These are phyloP conservation scores for Arbacia lixula DNA, from an alignment of 53 echinoderm and acorn worm genomes.

Conservation along the genomic window DNA sequence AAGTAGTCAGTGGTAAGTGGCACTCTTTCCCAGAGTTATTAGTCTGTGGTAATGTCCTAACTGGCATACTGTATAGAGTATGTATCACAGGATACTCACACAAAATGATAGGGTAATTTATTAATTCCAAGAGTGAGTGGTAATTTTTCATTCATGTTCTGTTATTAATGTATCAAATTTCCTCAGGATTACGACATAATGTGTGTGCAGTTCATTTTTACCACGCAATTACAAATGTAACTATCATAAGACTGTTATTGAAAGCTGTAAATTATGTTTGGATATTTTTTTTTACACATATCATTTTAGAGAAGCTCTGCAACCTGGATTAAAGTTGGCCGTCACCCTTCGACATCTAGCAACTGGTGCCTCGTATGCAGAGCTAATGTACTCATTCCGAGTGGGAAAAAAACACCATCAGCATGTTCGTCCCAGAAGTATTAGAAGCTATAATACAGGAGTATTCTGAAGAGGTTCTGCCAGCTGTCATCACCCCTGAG, in stretches of 20 bases:
- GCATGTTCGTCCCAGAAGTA: not conserved
- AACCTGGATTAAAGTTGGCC: slow-evolving; percentile 29
- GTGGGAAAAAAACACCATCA: not conserved
- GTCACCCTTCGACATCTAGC: slow-evolving; percentile 21
- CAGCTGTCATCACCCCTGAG: slow-evolving; percentile 11
- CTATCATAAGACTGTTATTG: not conserved
- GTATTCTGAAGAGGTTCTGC: not conserved
- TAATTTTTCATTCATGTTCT: not conserved
- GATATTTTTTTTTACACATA: not conserved
- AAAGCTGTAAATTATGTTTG: not conserved
- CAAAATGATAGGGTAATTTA: not conserved
- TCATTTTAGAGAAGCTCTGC: slow-evolving; percentile 2
- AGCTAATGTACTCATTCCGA: not conserved
- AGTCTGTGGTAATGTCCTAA: not conserved
- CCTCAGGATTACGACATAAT: not conserved
- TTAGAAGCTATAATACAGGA: not conserved
- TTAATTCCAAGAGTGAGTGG: not conserved
- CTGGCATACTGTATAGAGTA: not conserved
- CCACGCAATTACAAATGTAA: not conserved
- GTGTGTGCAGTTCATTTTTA: not conserved
- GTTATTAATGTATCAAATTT: not conserved
- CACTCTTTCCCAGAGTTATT: too few species aligned
- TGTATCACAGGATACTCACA: not conserved
- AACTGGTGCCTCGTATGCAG: not conserved
- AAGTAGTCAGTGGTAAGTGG: too few species aligned